A percentile compares a stretch with the other conserved stretches of the same genome.
Evolutionary conservation across 2,888 invertebrate genomes (phyloP).

Genomic region (Petrolisthes manimaculis): DNA sequence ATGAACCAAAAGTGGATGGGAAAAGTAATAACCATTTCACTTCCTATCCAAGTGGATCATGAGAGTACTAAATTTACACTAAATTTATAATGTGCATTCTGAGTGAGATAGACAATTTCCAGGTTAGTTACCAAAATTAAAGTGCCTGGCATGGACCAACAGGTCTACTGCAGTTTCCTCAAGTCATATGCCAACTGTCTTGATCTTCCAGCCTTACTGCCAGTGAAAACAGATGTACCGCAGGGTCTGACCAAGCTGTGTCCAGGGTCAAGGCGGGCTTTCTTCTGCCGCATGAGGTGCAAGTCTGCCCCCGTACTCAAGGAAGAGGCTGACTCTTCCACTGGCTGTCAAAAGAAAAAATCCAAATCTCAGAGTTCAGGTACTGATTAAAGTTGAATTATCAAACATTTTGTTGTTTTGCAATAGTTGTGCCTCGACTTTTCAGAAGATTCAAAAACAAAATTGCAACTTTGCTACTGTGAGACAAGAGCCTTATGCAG

Average conservation of each 20-base stretch:
- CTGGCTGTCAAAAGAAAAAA: constrained; percentile 72
- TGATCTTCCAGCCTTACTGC: constrained; percentile 82
- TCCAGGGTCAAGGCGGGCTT: constrained; percentile 90
- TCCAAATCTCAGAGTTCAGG: constrained; percentile 75
- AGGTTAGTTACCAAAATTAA: too few relatives aligned
- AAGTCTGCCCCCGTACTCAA: constrained; percentile 76
- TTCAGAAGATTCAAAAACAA: not conserved
- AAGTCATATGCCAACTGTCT: too few relatives aligned
- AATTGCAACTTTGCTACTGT: too few relatives aligned
- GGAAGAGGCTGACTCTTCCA: constrained; percentile 79
- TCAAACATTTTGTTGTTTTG: not conserved
- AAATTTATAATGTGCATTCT: too few relatives aligned
- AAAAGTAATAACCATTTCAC: too few relatives aligned
- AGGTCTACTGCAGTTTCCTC: too few relatives aligned
- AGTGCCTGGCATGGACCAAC: too few relatives aligned
- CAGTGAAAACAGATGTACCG: constrained; percentile 87
- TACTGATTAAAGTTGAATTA: constrained; percentile 66
- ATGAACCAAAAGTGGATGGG: too few relatives aligned
- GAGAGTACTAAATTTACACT: too few relatives aligned
- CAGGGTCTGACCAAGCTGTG: constrained; percentile 80
- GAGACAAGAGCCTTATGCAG: too few relatives aligned
- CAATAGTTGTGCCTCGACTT: not conserved
- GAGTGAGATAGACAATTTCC: too few relatives aligned
- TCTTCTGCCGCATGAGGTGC: constrained; percentile 93
- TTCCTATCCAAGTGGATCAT: too few relatives aligned